Conservation (phyloP, 2,888 invertebrate genomes). For the Tenthredo mesomela region DNA sequence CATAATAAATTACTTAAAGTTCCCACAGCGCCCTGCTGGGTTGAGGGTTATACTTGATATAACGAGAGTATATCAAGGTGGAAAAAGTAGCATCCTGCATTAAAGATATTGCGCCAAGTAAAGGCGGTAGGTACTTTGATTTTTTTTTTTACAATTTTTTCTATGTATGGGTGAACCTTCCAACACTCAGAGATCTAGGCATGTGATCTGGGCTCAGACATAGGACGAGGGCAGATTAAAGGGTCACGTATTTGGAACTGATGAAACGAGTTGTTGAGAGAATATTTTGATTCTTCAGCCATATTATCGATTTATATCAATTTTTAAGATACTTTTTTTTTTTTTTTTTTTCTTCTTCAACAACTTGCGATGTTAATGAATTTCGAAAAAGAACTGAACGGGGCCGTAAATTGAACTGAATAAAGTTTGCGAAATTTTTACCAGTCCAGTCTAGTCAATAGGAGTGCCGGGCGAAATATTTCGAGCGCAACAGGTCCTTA, state of each 20-base stretch:
- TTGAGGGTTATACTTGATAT: constrained; percentile 53
- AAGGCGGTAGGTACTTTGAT: constrained; percentile 26
- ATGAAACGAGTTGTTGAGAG: not conserved
- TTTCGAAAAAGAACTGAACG: not conserved
- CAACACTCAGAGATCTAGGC: not conserved
- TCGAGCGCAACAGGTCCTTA: constrained; percentile 42
- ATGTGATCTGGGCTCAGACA: not conserved
- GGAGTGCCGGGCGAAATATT: constrained; percentile 14
- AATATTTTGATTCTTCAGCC: not conserved
- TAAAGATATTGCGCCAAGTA: constrained; percentile 14
- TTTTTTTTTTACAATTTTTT: constrained; percentile 1
- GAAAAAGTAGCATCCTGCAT: constrained; percentile 46
- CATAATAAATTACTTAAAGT: constrained; percentile 70
- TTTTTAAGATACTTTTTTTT: not conserved
- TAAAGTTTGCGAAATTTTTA: constrained; percentile 28
- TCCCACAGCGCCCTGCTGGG: constrained; percentile 64
- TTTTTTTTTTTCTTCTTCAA: too few species aligned
- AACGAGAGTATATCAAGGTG: constrained; percentile 21
- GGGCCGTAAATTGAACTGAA: not conserved
- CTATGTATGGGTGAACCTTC: not conserved
- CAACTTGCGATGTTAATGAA: not conserved
- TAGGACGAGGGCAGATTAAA: not conserved
- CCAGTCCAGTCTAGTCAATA: constrained; percentile 30
- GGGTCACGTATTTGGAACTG: not conserved
- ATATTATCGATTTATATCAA: not conserved